Base-by-base conservation (phyloP, 2,888 invertebrate species). In the Empis stercorea region DNA sequence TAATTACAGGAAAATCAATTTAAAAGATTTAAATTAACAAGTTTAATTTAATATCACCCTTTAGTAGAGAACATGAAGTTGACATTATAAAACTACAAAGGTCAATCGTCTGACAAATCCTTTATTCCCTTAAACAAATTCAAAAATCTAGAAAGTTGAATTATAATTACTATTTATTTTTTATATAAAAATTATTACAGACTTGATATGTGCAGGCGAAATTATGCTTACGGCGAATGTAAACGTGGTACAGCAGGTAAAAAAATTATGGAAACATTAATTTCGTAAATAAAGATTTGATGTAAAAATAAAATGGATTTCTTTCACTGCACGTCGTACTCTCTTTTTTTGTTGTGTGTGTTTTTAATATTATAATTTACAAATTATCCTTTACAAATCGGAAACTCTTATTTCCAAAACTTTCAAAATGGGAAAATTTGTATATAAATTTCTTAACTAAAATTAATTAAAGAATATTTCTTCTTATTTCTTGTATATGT, bases 211-310 rank as follows among this genome's bases (percentile, higher is more conserved):
- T 93, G 93, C 86, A 85, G 93, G 77, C 82, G 92, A 78, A 84
- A 88, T 76, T 86, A 83, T 78, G 84, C 87, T 72, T 86, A 84
- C 79, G 91, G 89, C 76, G 84, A 85, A 75, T 93, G 93, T 85
- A 93, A 93, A 85, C 84, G 92, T 79, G 93, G 93, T 78, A 93
- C 93, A 63, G 93, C 93, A 88, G 93, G 93, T 93, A 89, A 80
- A 73, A 61, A 46, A 51, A 51, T 37, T 54, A 51, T 50, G 30
- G 23, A 27, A 7, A 27, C 5, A 27, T 20, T 20, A 4, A 4
- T 20, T 27, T 27, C 2, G 23, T 27, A 27, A 46, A n/a, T n/a
- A n/a, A n/a, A n/a, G n/a, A n/a, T n/a, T n/a, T 38, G 38, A 37
- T 7, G 20, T 30, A 49, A 47, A 40, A 23, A 23, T 47, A 47